Base-by-base conservation (phyloP, 2,888 invertebrate species). In the Mesoligia furuncula region DNA sequence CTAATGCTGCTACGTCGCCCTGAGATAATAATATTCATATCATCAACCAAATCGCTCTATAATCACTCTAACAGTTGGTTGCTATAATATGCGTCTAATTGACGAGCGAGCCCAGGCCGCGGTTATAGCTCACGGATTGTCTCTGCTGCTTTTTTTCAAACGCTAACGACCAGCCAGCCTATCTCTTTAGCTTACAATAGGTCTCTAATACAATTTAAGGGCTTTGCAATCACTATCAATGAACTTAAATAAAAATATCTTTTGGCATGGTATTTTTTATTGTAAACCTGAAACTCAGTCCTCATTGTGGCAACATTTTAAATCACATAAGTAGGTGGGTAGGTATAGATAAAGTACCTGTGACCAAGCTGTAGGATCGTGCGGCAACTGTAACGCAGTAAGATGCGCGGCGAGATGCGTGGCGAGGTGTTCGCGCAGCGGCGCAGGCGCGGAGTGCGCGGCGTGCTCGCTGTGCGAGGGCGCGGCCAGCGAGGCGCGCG, bases 381-480 rank as follows among this genome's bases (percentile, higher is more conserved):
- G 79, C 62, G 93, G 93, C 83, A 95, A 91, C 59, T 87, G 93
- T 70, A 94, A 92, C 80, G 91, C 93, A 15, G 92, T 90, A 72
- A 94, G 90, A 83, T 94, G 93, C 42, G 86, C 85, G 70, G 88
- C 91, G 67, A 91, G 90, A 59, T 76, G 85, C 81, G 85, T 20
- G 85, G 86, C 73, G 82, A 88, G 76, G 72, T 70, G 85, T 61
- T 83, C 84, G 70, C 82, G 83, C 97, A 17, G 98, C 98, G 94
- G 98, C 98, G 89, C 75, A 74, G 72, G 80, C 98, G 98, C 98
- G 93, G 45, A 4, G 39, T 31, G 78, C 87, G 51, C 31, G 45
- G 36, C n/a, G 73, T 97, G 8, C 98, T 98, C 42, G 31, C 17
- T 0, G 98, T 98, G 98, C 98, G 93, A 0, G 73, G 67, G 80